Conservation (phyloP, 2,113 vertebrate genomes). For the Centrocercus urophasianus region DNA sequence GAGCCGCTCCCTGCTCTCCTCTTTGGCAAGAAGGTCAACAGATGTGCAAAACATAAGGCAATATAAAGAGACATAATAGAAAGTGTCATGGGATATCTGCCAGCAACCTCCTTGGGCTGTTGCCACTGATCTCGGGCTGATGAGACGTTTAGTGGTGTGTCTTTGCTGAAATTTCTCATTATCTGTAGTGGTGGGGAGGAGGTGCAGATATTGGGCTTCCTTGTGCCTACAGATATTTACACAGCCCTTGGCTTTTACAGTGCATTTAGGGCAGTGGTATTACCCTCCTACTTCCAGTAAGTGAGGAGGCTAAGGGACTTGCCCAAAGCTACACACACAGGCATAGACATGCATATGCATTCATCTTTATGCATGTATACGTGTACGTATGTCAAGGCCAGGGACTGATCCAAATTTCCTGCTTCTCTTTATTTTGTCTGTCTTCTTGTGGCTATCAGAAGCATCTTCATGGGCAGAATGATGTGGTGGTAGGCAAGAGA, state of each 20-base stretch:
- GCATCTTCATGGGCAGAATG: background rate
- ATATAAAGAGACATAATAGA: background rate
- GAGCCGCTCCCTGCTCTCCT: background rate
- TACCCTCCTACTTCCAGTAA: background rate
- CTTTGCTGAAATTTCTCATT: background rate
- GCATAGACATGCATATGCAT: background rate
- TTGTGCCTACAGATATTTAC: background rate
- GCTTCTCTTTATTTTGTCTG: background rate
- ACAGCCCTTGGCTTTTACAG: background rate
- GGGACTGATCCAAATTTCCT: background rate
- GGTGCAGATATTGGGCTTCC: background rate
- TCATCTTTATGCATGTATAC: background rate
- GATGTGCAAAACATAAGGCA: background rate
- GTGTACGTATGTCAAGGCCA: accelerated
- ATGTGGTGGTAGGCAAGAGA: background rate
- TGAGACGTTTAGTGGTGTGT: background rate
- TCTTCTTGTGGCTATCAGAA: background rate
- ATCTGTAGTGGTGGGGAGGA: background rate
- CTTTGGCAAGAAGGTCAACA: background rate
- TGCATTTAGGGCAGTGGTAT: background rate
- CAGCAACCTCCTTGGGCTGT: background rate
- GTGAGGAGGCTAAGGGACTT: background rate
- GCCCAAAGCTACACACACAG: background rate
- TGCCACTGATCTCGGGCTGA: background rate
- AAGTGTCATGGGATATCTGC: background rate